Base-by-base conservation (phyloP, 2,888 invertebrate species). In the Antheraea yamamai region DNA sequence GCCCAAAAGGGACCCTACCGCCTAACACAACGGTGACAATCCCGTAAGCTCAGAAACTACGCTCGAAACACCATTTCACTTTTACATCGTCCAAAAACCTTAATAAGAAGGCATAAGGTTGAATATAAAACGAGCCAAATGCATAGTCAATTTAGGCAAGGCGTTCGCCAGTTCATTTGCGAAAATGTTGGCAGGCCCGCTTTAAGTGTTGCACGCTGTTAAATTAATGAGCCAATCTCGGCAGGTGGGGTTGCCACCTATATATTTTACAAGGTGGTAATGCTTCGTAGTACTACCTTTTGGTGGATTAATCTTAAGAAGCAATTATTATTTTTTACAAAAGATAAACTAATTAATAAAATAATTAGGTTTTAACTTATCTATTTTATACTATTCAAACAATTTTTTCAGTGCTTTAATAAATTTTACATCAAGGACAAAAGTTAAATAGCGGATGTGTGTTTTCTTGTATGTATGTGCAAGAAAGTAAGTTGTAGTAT, bases 191-290 rank as follows among this genome's bases (percentile, higher is more conserved):
- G 92, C 91, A 89, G 87, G 89, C 88, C 91, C 90, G 89, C 92
- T 92, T 92, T 93, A 93, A 94, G 93, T 92, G 94, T 94, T 93
- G 93, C 94, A 88, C 91, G 92, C 90, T 93, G 93, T 94, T 92
- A 94, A 95, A 94, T 94, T 93, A 94, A 95, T 94, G 94, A 95
- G 94, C 90, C 94, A 94, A 94, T 95, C 93, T 94, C 86, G 83
- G 87, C 85, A 87, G 86, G 87, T 87, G 86, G 90, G 88, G 89
- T 85, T 89, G 85, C 89, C 88, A 89, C 91, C 91, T 91, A 89
- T 88, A 92, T 93, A 93, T 92, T 93, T 93, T 92, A 94, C 92
- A 90, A 93, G 91, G 93, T 93, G 94, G 94, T 93, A 94, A 94
- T 93, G 89, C 89, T 89, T 86, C 83, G 86, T 86, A 80, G 84